Percentiles rank a stretch among this genome's conserved stretches.
These are phyloP conservation scores for Andrena haemorrhoa DNA, from an alignment of 2,888 invertebrate species.

Conservation along the genomic window DNA sequence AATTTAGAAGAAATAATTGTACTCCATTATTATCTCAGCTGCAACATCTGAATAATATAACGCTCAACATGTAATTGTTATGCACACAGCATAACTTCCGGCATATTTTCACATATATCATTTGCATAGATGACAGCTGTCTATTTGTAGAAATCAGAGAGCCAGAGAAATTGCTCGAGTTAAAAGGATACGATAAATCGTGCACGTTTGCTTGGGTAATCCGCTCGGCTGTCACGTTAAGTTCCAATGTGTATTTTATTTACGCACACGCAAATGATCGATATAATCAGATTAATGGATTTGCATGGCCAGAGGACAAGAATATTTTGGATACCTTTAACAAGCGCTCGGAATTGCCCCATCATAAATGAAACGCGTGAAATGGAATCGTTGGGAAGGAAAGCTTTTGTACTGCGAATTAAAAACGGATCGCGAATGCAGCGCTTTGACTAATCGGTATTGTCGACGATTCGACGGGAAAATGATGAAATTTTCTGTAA, in stretches of 20 bases:
- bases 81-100: not conserved
- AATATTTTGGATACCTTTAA: slow-evolving; percentile 47
- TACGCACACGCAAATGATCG: not conserved
- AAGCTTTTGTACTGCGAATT: not conserved
- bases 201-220: slow-evolving; percentile 10
- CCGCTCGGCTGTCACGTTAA: slow-evolving; percentile 18
- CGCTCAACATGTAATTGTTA: not conserved
- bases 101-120: not conserved
- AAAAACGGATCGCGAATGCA: slow-evolving; percentile 20
- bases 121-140: not conserved
- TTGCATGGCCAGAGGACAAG: slow-evolving; percentile 15
- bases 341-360: not conserved
- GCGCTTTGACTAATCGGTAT: slow-evolving; percentile 11
- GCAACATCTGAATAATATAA: not conserved
- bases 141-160: not conserved
- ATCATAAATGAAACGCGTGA: slow-evolving; percentile 11
- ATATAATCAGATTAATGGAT: slow-evolving; percentile 46
- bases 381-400: slow-evolving; percentile 2
- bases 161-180: not conserved
- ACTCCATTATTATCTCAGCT: not conserved
- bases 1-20: not conserved
- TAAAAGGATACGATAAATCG: slow-evolving; percentile 14
- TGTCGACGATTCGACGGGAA: slow-evolving; percentile 2
- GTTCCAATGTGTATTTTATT: slow-evolving; percentile 7
- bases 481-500: slow-evolving; percentile 1